Conservation (phyloP, 1,140 invertebrate genomes). For the Phortica variegata region DNA sequence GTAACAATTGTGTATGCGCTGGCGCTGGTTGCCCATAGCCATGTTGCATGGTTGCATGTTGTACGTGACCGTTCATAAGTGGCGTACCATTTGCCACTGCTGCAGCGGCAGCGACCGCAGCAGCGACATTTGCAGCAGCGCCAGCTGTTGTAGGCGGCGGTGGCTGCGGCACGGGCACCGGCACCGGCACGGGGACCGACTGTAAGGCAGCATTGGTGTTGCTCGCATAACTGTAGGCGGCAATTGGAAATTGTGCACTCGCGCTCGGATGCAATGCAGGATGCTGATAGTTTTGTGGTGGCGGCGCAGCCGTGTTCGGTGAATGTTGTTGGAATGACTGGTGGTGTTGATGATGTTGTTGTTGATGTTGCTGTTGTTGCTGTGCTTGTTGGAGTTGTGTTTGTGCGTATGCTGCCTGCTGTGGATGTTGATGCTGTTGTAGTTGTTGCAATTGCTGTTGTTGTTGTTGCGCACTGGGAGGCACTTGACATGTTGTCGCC, state of each 20-base stretch:
- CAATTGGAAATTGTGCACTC: neutral
- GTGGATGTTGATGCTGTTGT: conserved; percentile 17
- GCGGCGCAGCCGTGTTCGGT: conserved; percentile 45
- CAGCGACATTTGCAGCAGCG: conserved; percentile 1
- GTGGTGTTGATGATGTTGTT: conserved; percentile 20
- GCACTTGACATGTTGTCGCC: conserved; percentile 7
- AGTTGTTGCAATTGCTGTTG: conserved; percentile 7
- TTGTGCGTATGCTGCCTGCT: conserved; percentile 40
- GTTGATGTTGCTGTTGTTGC: conserved; percentile 50
- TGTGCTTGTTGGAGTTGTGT: conserved; percentile 39
- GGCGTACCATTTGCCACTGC: neutral
- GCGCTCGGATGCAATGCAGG: conserved; percentile 28
- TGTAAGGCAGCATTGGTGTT: neutral
- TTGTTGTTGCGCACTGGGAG: conserved; percentile 1
- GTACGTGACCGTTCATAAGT: neutral
- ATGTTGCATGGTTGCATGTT: neutral
- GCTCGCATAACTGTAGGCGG: neutral
- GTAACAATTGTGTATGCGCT: conserved; percentile 2
- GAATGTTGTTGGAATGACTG: conserved; percentile 20
- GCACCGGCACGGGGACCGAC: conserved; percentile 22
- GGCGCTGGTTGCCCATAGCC: neutral
- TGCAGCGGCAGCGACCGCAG: too few species aligned
- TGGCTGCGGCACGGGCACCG: neutral
- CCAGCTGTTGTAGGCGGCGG: neutral
- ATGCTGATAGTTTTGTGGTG: conserved; percentile 42